Conservation (phyloP, 2,888 invertebrate genomes). For the Drosophila paranaensis region DNA sequence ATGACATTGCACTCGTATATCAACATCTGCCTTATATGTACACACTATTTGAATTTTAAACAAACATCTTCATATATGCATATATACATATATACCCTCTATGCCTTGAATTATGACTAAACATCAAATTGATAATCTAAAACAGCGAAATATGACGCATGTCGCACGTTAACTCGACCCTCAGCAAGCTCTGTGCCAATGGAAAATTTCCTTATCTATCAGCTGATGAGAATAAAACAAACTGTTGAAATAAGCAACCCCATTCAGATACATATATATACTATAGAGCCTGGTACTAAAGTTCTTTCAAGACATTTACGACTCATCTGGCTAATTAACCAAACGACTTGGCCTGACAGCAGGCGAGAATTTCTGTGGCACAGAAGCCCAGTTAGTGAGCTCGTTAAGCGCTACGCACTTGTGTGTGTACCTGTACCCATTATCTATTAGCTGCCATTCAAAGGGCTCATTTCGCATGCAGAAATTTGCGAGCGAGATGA, state of each 20-base stretch:
- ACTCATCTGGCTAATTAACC: background rate
- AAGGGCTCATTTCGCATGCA: conserved; percentile 53
- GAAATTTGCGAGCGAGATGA: conserved; percentile 47
- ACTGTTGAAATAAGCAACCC: background rate
- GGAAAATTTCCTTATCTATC: conserved; percentile 4
- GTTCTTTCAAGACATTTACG: conserved; percentile 1
- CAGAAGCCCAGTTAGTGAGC: background rate
- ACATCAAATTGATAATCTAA: conserved; percentile 1
- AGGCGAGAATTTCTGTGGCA: too few relatives aligned
- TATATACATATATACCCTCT: conserved; percentile 1
- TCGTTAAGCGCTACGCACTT: conserved; percentile 12
- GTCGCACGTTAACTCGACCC: background rate
- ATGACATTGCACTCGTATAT: conserved; percentile 41
- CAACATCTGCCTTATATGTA: conserved; percentile 9
- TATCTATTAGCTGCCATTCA: conserved; percentile 60
- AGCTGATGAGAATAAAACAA: background rate
- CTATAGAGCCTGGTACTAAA: background rate
- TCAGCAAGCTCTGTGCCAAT: background rate
- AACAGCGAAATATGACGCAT: background rate
- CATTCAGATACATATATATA: background rate
- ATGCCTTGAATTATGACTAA: conserved; percentile 26
- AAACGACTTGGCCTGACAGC: background rate
- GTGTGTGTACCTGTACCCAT: conserved; percentile 17
- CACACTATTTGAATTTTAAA: conserved; percentile 3
- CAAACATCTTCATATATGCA: too few relatives aligned